Conservation (phyloP, 2,797 vertebrate genomes). For the Melanotaenia parkinsoni region DNA sequence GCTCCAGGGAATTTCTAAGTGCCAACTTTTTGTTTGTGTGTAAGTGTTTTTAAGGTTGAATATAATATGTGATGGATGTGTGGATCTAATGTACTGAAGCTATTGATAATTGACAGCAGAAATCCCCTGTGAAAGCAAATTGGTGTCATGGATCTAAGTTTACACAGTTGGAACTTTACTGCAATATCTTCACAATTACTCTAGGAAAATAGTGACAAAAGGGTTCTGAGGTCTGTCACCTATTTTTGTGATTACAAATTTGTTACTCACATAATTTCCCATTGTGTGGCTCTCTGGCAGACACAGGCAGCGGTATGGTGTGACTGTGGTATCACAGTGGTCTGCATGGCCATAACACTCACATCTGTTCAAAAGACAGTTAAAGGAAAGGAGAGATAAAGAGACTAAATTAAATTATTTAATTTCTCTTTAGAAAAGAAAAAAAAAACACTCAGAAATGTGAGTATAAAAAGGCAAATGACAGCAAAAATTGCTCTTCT, state of each 20-base stretch:
- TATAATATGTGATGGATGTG: background rate
- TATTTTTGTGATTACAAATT: background rate
- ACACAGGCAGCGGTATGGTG: constrained; percentile 88
- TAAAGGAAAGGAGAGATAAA: constrained; percentile 3
- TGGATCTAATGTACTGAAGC: constrained; percentile 19
- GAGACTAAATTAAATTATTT: background rate
- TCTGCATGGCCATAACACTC: constrained; percentile 91
- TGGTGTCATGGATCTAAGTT: background rate
- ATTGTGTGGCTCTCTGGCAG: constrained; percentile 87
- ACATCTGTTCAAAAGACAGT: constrained; percentile 81
- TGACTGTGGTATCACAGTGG: constrained; percentile 82
- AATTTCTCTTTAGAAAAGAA: background rate
- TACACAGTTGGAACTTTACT: background rate
- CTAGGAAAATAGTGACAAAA: background rate
- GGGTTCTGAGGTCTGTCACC: background rate
- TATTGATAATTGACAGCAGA: constrained; percentile 18
- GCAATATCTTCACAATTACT: background rate
- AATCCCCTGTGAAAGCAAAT: constrained; percentile 1
- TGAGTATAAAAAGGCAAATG: constrained; percentile 4
- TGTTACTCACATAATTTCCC: constrained; percentile 89
- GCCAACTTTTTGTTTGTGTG: constrained; percentile 2
- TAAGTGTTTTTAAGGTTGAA: background rate
- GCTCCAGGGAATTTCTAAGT: constrained; percentile 23
- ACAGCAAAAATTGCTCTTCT: background rate
- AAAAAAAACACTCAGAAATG: constrained; percentile 1